Conservation (phyloP, 1,140 invertebrate genomes). For the Agrypnia vestita region DNA sequence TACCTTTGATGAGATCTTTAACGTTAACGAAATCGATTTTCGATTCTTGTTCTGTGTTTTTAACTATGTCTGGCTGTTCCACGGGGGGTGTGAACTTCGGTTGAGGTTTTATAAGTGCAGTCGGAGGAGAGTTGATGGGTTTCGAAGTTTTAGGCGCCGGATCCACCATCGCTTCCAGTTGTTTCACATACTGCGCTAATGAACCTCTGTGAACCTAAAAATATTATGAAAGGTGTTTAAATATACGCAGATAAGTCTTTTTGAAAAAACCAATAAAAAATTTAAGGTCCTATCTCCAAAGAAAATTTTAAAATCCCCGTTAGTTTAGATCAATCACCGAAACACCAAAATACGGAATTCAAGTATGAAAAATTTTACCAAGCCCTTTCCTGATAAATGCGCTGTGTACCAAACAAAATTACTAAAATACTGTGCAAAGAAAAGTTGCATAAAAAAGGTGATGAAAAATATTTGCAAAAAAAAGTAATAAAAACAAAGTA, state of each 20-base stretch:
- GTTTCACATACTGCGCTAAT: slow-evolving; percentile 67
- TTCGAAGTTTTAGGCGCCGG: slow-evolving; percentile 65
- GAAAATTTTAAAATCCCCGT: not conserved
- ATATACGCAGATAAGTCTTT: not conserved
- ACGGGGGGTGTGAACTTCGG: slow-evolving; percentile 62
- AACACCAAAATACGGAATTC: no score
- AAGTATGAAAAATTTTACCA: no score
- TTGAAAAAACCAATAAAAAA: not conserved
- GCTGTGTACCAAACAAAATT: no score
- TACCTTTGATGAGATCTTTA: slow-evolving; percentile 71
- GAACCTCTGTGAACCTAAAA: slow-evolving; percentile 68
- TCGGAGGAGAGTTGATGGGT: slow-evolving; percentile 62
- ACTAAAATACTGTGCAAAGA: not conserved
- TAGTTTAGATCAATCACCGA: not conserved
- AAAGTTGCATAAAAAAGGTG: not conserved
- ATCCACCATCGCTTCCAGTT: slow-evolving; percentile 67
- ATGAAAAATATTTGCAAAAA: slow-evolving; percentile 37
- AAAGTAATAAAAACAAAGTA: slow-evolving; percentile 2
- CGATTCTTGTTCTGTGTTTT: slow-evolving; percentile 66
- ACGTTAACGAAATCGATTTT: slow-evolving; percentile 72
- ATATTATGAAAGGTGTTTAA: slow-evolving; percentile 1
- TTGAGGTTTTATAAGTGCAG: slow-evolving; percentile 63
- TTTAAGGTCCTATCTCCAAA: not conserved
- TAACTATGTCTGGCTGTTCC: slow-evolving; percentile 59
- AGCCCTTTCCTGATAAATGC: no score